Conservation (phyloP, 2,888 invertebrate species). For the Crepidodera aurea region DNA sequence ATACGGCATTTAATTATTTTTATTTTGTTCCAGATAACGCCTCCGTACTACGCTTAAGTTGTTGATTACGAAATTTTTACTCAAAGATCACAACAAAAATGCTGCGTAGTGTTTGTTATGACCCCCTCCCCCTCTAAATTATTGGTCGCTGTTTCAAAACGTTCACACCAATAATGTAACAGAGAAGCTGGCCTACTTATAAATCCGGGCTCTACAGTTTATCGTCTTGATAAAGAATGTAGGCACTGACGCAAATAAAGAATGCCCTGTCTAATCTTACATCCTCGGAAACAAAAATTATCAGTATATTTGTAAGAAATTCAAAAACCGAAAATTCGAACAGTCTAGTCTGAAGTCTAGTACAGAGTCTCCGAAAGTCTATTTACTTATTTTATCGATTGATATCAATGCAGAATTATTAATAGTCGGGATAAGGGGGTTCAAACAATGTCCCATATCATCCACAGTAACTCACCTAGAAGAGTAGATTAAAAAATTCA, state of each 20-base stretch:
- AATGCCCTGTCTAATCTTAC: neutral
- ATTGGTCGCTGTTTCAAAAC: constrained; percentile 10
- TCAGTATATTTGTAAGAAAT: no score
- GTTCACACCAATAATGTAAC: neutral
- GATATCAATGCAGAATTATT: no score
- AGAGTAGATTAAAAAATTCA: no score
- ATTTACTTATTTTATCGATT: no score
- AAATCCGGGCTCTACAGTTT: constrained; percentile 12
- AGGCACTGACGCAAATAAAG: constrained; percentile 3
- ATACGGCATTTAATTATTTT: neutral
- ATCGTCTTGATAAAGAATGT: constrained; percentile 36
- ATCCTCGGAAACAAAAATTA: neutral
- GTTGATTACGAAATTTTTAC: constrained; percentile 1
- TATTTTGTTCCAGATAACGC: constrained; percentile 6
- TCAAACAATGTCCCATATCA: no score
- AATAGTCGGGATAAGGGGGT: no score
- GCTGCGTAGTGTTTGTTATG: constrained; percentile 8
- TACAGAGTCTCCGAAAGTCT: no score
- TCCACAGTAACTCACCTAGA: no score
- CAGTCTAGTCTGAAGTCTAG: no score
- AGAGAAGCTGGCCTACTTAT: constrained; percentile 11
- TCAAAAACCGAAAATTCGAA: no score
- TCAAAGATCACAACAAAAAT: neutral
- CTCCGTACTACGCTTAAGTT: neutral
- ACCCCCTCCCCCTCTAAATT: constrained; percentile 3